These are phyloP conservation scores for human (Homo sapiens) DNA, from an alignment of 2,113 vertebrate genomes.

Conservation along the genomic window DNA sequence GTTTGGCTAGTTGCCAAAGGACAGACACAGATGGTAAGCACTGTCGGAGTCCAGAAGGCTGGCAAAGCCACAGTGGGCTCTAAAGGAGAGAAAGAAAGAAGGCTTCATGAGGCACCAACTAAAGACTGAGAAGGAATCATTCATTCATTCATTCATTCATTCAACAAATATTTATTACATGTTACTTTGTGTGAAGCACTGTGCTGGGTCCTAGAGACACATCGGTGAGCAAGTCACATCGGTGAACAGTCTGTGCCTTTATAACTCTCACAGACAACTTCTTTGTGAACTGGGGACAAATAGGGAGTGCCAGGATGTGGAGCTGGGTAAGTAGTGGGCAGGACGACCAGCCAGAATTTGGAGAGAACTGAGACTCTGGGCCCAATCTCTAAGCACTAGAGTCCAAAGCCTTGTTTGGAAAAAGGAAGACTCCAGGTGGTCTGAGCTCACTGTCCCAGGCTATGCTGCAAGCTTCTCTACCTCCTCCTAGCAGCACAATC, in stretches of 20 bases:
- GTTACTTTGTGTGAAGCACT: neutral
- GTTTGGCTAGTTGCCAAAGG: constrained; percentile 48
- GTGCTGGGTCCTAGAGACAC: neutral
- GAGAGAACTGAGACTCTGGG: constrained; percentile 13
- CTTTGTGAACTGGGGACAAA: constrained; percentile 16
- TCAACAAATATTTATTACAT: neutral
- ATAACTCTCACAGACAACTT: neutral
- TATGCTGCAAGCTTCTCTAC: neutral
- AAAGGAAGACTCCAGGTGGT: neutral
- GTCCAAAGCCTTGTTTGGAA: neutral
- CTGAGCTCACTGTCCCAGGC: neutral
- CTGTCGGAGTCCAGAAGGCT: constrained; percentile 27
- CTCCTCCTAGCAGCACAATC: neutral
- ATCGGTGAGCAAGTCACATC: neutral
- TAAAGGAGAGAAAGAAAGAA: neutral
- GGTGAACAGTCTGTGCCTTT: neutral
- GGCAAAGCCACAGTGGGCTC: constrained; percentile 1
- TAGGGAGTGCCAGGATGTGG: neutral
- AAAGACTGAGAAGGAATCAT: neutral
- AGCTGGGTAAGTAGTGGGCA: neutral
- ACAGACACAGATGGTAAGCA: constrained; percentile 20
- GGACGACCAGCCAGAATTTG: neutral
- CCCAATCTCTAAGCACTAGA: neutral
- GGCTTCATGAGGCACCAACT: neutral
- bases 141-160: constrained; percentile 2